Evolutionary conservation across 2,888 invertebrate species (phyloP), one percentile per base, ranked within the genome.

Genomic region (Plagodis dolabraria): DNA sequence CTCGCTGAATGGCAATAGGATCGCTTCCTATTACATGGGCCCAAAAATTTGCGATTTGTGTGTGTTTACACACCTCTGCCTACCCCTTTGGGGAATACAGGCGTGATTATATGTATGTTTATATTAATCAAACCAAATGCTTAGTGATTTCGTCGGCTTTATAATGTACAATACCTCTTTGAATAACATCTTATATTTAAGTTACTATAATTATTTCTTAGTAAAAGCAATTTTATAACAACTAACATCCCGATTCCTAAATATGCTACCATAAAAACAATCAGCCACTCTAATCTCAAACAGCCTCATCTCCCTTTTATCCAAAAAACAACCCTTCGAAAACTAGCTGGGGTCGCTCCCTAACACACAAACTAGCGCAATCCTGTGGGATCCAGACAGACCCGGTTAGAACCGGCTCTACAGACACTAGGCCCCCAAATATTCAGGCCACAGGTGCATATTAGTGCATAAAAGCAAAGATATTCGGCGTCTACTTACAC

Each of bases 371-470:
- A 42, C 71, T 67, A 67, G 58, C 52, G 48, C 43, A 61, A 60
- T 50, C 71, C 53, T 52, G 56, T 49, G 35, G 53, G 55, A 69
- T 58, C 75, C 69, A 62, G 70, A 69, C 65, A 46, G 51, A 55
- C 46, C 70, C 50, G 55, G 59, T 52, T 34, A 52, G 53, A 70
- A 61, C 75, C 67, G 60, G 70, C 66, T 64, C 44, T 2, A 50
- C 47, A 51, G 53, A 54, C 60, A 69, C 82, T 85, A 85, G 83
- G 76, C 80, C 43, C 83, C 82, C 68, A 83, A 84, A 82, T 80
- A 74, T n/a, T 66, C 69, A 57, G 53, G 64, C 61, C 69, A 80
- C 84, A 84, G 82, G 84, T 84, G 85, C 78, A 77, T 76, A 80
- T 82, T 83, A 80, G 82, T 70, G 75, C 73, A 74, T 66, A 68